Evolutionary conservation across 2,888 invertebrate genomes (phyloP).

Genomic region (Magallana nippona): DNA sequence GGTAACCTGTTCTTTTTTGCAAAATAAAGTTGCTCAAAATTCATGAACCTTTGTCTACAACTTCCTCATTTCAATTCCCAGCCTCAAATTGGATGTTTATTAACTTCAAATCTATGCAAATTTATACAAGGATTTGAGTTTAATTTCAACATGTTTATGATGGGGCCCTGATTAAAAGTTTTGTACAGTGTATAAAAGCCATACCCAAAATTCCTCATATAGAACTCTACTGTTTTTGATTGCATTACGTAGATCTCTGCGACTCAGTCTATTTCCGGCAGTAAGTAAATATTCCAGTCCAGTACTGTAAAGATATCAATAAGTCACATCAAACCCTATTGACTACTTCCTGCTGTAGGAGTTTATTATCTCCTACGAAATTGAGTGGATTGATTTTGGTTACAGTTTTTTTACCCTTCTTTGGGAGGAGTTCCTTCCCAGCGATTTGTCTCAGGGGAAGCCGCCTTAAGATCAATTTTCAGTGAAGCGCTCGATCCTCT

Average conservation of each 20-base stretch:
- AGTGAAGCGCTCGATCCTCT: conserved; percentile 94
- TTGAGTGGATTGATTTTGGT: not conserved
- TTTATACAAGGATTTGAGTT: too few species aligned
- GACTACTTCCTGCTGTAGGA: too few species aligned
- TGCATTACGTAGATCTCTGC: conserved; percentile 82
- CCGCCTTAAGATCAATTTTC: conserved; percentile 88
- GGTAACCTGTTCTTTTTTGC: too few species aligned
- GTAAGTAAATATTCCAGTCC: conserved; percentile 83
- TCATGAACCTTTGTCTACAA: too few species aligned
- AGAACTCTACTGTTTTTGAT: conserved; percentile 82
- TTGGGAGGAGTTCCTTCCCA: conserved; percentile 82
- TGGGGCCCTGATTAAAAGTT: too few species aligned
- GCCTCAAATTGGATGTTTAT: too few species aligned
- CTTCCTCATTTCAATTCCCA: too few species aligned
- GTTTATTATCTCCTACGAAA: too few species aligned
- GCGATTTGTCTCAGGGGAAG: conserved; percentile 82
- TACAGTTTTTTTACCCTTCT: conserved; percentile 80
- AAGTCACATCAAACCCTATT: not conserved
- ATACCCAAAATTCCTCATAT: conserved; percentile 92
- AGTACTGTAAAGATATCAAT: conserved; percentile 78
- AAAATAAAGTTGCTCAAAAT: too few species aligned
- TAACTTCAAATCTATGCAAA: too few species aligned
- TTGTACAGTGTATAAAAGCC: not conserved
- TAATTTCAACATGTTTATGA: too few species aligned
- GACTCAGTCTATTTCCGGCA: conserved; percentile 83